Percentiles rank a stretch among this genome's conserved stretches.
Conservation (phyloP, 2,113 vertebrate genomes). For the Neopipo cinnamomea region DNA sequence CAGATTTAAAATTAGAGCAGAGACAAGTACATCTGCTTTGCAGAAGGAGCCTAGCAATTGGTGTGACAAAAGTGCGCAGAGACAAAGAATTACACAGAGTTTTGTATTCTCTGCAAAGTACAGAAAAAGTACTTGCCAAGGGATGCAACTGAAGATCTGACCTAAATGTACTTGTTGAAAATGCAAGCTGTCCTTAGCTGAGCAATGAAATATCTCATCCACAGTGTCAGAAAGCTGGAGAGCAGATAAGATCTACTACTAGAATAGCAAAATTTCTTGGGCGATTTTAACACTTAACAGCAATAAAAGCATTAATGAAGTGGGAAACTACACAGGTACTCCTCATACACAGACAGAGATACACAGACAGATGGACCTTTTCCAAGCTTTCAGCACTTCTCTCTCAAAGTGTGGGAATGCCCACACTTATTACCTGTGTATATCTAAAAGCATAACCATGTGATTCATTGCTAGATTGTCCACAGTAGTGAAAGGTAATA, state of each 20-base stretch:
- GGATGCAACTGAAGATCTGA: neutral
- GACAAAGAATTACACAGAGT: neutral
- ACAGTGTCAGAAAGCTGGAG: neutral
- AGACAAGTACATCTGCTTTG: neutral
- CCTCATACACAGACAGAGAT: neutral
- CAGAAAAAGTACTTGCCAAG: neutral
- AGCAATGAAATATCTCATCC: neutral
- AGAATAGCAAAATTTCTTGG: neutral
- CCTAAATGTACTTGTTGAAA: neutral
- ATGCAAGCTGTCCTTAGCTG: neutral
- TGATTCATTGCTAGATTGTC: neutral
- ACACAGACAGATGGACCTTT: accelerated
- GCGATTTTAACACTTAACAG: neutral
- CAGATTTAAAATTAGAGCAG: neutral
- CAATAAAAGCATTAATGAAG: neutral
- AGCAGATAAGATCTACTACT: neutral
- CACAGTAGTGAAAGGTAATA: neutral
- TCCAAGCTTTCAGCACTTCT: neutral
- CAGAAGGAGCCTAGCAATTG: neutral
- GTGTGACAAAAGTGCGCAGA: neutral
- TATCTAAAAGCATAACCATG: neutral
- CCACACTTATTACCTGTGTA: neutral
- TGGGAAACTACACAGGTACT: neutral
- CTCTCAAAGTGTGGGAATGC: neutral
- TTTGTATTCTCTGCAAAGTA: neutral